Percentiles rank a stretch among this genome's conserved stretches.
These are phyloP conservation scores for Uria aalge DNA, from an alignment of 2,113 vertebrate species.

Conservation along the genomic window DNA sequence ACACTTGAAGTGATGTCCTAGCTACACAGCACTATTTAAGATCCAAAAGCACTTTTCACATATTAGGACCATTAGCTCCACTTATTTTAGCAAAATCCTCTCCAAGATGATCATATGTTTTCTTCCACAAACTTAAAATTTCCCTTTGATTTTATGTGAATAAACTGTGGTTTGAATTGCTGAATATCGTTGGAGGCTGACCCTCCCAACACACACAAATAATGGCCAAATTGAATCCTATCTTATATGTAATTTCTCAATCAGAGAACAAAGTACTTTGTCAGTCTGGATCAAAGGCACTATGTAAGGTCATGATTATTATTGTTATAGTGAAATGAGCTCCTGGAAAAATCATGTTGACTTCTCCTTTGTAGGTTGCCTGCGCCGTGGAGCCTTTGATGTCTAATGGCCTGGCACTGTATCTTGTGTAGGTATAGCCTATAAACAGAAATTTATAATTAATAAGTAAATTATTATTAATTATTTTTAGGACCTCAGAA, in stretches of 20 bases:
- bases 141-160: background rate
- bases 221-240: background rate
- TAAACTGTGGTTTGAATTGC: background rate
- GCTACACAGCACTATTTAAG: background rate
- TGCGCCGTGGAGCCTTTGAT: background rate
- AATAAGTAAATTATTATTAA: background rate
- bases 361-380: constrained; percentile 1
- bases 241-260: background rate
- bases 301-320: constrained; percentile 13
- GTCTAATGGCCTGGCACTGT: background rate
- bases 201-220: background rate
- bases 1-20: background rate
- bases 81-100: background rate
- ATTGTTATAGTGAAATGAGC: background rate
- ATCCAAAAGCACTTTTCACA: background rate
- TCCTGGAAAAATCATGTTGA: constrained; percentile 15
- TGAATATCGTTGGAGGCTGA: background rate
- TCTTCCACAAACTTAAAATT: background rate
- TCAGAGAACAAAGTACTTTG: background rate
- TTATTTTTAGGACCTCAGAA: background rate
- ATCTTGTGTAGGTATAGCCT: background rate
- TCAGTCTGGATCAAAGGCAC: constrained; percentile 13
- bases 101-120: background rate
- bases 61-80: background rate
- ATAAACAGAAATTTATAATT: background rate